Percentiles rank a stretch among this genome's conserved stretches.
phyloP scores from a whole-genome alignment of 2,888 invertebrate genomes.

The Amiota communis region DNA sequence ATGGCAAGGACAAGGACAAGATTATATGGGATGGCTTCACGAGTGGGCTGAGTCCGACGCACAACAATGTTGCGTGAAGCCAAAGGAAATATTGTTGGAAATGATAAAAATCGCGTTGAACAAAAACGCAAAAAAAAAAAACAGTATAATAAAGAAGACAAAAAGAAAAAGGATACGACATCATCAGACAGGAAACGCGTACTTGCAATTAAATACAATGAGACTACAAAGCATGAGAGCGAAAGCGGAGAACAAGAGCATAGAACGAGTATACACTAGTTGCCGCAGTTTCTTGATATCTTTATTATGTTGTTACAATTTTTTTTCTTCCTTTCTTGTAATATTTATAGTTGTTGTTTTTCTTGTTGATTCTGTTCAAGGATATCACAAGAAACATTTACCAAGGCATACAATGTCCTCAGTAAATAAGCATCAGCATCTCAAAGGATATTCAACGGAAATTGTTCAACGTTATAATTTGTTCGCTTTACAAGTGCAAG shows the following conservation, averaged over 20 bases:
- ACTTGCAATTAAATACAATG: constrained; percentile 27
- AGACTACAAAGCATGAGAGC: not conserved
- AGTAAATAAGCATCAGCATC: constrained; percentile 28
- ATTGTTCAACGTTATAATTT: constrained; percentile 15
- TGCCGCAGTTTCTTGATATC: constrained; percentile 14
- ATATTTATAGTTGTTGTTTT: too few relatives aligned
- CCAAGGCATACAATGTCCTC: constrained; percentile 2
- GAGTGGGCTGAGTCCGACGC: too few relatives aligned
- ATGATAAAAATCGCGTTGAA: constrained; percentile 11
- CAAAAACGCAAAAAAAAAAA: not conserved
- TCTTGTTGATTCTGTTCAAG: too few relatives aligned
- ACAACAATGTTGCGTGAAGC: constrained; percentile 21
- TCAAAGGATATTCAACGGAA: constrained; percentile 26
- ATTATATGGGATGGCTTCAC: not conserved
- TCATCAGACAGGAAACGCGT: constrained; percentile 13
- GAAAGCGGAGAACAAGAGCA: too few relatives aligned
- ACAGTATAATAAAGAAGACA: too few relatives aligned
- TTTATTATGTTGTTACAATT: constrained; percentile 13
- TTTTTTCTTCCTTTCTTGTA: too few relatives aligned
- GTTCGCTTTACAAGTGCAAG: not conserved
- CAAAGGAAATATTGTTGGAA: constrained; percentile 18
- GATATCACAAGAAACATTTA: too few relatives aligned
- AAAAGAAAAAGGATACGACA: not conserved
- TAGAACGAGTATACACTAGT: too few relatives aligned
- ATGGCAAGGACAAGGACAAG: not conserved